Base-by-base conservation (phyloP, 1,140 invertebrate genomes). In the Drosophila nasuta region DNA sequence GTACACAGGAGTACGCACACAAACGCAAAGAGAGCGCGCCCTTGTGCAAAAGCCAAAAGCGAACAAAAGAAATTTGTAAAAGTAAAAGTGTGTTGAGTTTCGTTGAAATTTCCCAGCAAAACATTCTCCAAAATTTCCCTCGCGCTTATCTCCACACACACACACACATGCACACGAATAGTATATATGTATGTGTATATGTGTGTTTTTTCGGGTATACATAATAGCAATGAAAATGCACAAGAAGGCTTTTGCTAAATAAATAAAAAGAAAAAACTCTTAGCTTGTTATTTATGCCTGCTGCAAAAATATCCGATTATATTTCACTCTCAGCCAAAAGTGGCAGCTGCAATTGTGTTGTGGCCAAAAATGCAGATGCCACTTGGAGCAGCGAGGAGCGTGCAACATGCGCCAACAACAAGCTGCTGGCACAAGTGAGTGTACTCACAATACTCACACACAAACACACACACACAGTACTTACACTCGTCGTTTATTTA, bases 21-120 rank as follows among this genome's bases (percentile, higher is more conserved):
- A 28, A 28, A 20, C 4, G 33, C 35, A 62, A 17, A 65, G 62
- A 65, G 62, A 51, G 52, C 48, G 71, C 74, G 63, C 75, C 56
- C 70, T 72, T 59, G 70, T 48, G 10, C 60, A 65, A 56, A 56
- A 11, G 25, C 49, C 20, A 51, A 17, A 48, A 43, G 46, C 73
- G 57, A 66, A 69, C 73, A 54, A 66, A 69, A 68, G 65, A 56
- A 75, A 79, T 59, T 58, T 64, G 67, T 62, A 81, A 89, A 89
- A 89, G 85, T 81, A 81, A 89, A 89, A 89, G 85, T 89, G 75
- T 89, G 85, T 89, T 89, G 85, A 89, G 78, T 89, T 87, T 83
- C 59, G 60, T 41, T 46, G 73, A 87, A 25, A 78, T 76, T 83
- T 87, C 78, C 83, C 83, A 28, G 66, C 80, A 83, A 77, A 64